phyloP scores from a whole-genome alignment of 2,797 vertebrate genomes.

The Intellagama lesueurii region DNA sequence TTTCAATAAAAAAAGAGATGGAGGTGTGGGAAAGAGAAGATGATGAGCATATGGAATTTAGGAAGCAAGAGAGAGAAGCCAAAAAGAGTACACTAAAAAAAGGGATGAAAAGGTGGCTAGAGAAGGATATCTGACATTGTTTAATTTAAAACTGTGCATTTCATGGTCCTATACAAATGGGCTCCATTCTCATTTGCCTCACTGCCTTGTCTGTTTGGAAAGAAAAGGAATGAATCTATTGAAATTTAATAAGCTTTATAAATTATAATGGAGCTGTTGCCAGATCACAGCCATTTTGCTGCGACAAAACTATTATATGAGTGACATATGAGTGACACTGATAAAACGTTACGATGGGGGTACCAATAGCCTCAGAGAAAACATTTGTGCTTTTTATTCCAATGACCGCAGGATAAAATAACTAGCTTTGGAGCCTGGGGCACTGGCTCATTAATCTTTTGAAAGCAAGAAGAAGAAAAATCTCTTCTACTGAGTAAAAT shows the following conservation, averaged over 20 bases:
- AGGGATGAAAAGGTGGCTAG: rapidly evolving
- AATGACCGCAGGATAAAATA: slow-evolving; percentile 21
- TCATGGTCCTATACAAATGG: background rate
- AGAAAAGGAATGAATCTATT: background rate
- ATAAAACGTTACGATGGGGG: background rate
- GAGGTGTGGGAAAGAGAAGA: background rate
- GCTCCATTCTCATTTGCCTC: background rate
- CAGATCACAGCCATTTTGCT: slow-evolving; percentile 19
- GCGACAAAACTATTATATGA: slow-evolving; percentile 15
- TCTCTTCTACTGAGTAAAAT: background rate
- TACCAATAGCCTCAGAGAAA: slow-evolving; percentile 9
- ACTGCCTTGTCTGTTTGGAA: background rate
- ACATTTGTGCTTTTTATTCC: background rate
- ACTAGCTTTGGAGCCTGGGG: background rate
- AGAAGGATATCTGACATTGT: background rate
- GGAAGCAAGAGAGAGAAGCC: background rate
- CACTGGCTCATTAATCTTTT: slow-evolving; percentile 1
- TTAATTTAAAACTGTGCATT: slow-evolving; percentile 15
- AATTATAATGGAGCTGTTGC: slow-evolving; percentile 12
- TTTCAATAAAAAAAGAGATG: rapidly evolving
- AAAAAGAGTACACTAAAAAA: background rate
- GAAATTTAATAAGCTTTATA: slow-evolving; percentile 20
- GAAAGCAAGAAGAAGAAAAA: background rate
- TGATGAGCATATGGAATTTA: background rate
- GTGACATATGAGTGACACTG: background rate